Percentiles rank a stretch among this genome's conserved stretches.
Conservation (phyloP, 92 coral and sea anemone genomes). For the Heteractis magnifica region DNA sequence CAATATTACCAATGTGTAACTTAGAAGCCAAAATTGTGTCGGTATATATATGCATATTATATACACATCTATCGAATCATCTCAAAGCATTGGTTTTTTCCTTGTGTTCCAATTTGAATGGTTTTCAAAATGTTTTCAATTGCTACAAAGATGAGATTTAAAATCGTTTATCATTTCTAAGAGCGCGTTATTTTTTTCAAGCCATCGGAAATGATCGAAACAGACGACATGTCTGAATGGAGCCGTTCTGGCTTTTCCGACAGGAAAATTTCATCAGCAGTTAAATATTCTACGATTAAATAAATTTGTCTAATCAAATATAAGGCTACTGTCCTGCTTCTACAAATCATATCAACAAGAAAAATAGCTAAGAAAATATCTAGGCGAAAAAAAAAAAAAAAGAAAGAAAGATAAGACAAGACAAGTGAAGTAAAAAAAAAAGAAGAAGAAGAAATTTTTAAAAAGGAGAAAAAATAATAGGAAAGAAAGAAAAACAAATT, state of each 20-base stretch:
- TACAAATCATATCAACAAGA: not conserved
- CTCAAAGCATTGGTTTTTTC: not conserved
- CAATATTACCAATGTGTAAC: not conserved
- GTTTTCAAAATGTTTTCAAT: not conserved
- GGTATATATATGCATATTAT: not conserved
- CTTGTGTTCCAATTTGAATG: not conserved
- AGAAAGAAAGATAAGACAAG: not conserved
- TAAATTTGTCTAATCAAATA: not conserved
- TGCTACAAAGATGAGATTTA: not conserved
- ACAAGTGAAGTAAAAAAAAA: no score
- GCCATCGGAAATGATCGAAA: constrained; percentile 23
- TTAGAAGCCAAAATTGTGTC: not conserved
- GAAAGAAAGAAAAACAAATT: not conserved
- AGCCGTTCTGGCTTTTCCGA: not conserved
- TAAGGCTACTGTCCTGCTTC: not conserved
- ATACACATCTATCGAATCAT: not conserved
- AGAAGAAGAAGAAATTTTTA: not conserved
- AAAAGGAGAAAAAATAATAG: not conserved
- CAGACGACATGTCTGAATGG: constrained; percentile 11
- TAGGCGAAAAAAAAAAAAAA: not conserved
- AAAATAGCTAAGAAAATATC: not conserved
- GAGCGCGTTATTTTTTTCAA: not conserved
- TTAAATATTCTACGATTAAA: not conserved
- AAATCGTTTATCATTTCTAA: not conserved
- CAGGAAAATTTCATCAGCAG: not conserved